Percentiles rank a stretch among this genome's conserved stretches.
These are phyloP conservation scores for Alviniconcha marisindica DNA, from an alignment of 1,140 invertebrate genomes.

Conservation along the genomic window DNA sequence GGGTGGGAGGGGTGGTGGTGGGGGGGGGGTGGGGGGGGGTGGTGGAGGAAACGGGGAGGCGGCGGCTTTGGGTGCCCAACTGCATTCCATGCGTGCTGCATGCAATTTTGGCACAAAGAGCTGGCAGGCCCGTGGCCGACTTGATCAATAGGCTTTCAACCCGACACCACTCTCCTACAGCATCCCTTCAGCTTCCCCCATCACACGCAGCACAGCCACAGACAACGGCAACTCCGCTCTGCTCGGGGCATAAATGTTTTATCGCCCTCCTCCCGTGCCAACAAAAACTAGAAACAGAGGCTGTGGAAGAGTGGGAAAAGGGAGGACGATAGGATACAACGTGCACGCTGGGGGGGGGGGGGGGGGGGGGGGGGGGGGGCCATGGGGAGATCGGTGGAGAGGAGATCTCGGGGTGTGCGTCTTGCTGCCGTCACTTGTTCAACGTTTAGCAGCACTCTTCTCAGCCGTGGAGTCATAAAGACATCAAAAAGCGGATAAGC, in stretches of 20 bases:
- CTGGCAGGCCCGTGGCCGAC: not conserved
- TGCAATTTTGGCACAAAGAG: conserved; percentile 24
- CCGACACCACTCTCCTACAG: not conserved
- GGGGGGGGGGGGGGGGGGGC: not conserved
- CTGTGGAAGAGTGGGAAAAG: not conserved
- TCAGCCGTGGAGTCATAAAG: not conserved
- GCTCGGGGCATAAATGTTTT: conserved; percentile 32
- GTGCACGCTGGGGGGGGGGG: not conserved
- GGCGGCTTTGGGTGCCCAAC: not conserved
- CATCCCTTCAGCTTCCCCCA: not conserved
- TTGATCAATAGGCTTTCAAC: conserved; percentile 32
- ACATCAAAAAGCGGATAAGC: conserved; percentile 19
- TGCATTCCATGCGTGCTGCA: conserved; percentile 26
- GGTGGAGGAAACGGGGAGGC: not conserved
- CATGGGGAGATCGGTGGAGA: not conserved
- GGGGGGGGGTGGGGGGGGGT: not conserved
- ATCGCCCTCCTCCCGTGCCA: conserved; percentile 17
- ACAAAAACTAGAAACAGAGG: not conserved
- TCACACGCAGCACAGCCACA: conserved; percentile 13
- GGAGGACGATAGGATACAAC: not conserved
- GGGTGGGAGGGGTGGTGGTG: not conserved
- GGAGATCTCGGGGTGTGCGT: not conserved
- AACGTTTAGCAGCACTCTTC: not conserved
- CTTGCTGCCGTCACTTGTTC: not conserved
- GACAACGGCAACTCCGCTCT: not conserved